phyloP scores from a whole-genome alignment of 2,113 vertebrate species.

The Dinomys branickii region DNA sequence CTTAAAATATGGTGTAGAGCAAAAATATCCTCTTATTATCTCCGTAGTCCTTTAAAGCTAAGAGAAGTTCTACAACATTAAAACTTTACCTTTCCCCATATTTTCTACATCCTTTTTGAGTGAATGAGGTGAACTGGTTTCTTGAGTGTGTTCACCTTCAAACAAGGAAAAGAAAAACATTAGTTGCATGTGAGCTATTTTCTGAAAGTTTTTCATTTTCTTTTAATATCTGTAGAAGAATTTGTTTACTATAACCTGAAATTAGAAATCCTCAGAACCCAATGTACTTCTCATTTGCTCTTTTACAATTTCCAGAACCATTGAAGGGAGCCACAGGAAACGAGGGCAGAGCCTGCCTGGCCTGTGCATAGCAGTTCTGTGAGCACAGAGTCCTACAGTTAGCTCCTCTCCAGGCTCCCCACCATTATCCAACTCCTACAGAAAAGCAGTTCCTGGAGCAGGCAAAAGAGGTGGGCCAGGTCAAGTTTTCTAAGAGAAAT shows the following conservation, averaged over 20 bases:
- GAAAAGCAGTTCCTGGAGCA: neutral
- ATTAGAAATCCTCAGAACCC: neutral
- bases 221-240: conserved; percentile 24
- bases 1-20: conserved; percentile 89
- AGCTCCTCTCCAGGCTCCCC: neutral
- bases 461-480: neutral
- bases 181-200: conserved; percentile 55
- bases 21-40: conserved; percentile 87
- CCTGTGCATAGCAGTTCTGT: accelerated
- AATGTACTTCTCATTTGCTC: neutral
- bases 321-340: neutral
- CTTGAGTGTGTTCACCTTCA: conserved; percentile 93
- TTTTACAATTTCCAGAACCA: accelerated
- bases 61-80: conserved; percentile 76
- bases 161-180: conserved; percentile 62
- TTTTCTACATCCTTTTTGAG: conserved; percentile 97
- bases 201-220: conserved; percentile 4
- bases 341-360: neutral
- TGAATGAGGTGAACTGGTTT: conserved; percentile 90
- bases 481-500: neutral
- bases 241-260: neutral
- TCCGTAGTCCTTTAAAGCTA: conserved; percentile 84
- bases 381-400: neutral
- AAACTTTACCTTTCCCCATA: conserved; percentile 97
- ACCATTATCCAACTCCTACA: neutral